A percentile compares a stretch with the other conserved stretches of the same genome.
Conservation (phyloP, 2,888 invertebrate genomes). For the Syrphus vitripennis region DNA sequence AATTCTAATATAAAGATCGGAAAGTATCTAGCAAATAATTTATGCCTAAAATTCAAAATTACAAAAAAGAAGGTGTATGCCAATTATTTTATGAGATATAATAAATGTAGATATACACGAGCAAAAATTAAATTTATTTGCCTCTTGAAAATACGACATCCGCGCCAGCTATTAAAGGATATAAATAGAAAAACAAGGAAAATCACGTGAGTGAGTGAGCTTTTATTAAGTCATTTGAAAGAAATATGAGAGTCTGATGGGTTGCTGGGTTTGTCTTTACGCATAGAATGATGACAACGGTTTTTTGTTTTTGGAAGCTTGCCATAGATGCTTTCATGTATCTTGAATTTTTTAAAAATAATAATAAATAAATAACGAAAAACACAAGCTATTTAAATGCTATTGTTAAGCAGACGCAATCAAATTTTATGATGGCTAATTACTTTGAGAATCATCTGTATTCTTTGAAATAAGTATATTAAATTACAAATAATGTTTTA, state of each 20-base stretch:
- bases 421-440: neutral
- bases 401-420: neutral
- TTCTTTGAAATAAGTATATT: neutral
- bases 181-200: constrained; percentile 18
- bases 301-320: neutral
- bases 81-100: no score
- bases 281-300: constrained; percentile 22
- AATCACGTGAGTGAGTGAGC: constrained; percentile 14
- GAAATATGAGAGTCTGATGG: constrained; percentile 1
- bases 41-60: no score
- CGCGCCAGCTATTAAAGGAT: constrained; percentile 8
- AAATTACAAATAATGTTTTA: neutral
- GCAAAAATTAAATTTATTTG: neutral
- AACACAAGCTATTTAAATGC: neutral
- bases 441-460: neutral
- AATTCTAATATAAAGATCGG: no score
- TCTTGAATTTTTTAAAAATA: neutral
- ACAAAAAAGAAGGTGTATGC: no score
- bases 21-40: no score
- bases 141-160: neutral
- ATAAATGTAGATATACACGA: no score
- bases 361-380: neutral
- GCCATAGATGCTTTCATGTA: constrained; percentile 12
- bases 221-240: neutral
- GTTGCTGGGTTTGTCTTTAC: neutral